Percentiles rank a stretch among this genome's conserved stretches.
phyloP scores from a whole-genome alignment of 2,797 vertebrate genomes.

The Alosa sapidissima region DNA sequence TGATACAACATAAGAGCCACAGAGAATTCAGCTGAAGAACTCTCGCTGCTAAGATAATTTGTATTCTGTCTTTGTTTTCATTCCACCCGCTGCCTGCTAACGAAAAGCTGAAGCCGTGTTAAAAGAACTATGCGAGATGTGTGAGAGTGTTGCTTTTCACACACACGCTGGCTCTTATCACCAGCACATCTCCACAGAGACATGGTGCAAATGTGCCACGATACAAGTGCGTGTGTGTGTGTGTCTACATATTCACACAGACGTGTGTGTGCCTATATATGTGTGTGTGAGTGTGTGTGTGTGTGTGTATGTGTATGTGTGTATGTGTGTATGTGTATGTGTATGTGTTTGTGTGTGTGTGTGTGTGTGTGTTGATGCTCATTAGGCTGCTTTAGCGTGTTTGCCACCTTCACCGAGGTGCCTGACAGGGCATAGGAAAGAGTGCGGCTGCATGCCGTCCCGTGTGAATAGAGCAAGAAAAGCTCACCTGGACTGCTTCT shows the following conservation, averaged over 20 bases:
- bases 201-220: conserved; percentile 8
- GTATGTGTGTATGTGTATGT: neutral
- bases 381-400: conserved; percentile 1
- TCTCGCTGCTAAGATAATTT: neutral
- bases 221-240: neutral
- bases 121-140: neutral
- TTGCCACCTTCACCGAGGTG: neutral
- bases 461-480: neutral
- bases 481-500: neutral
- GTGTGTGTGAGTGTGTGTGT: neutral
- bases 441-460: neutral
- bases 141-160: neutral
- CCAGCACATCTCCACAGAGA: conserved; percentile 9
- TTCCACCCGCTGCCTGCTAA: neutral
- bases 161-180: neutral
- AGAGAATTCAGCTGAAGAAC: neutral
- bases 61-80: neutral
- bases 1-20: neutral
- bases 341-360: neutral
- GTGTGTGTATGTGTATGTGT: neutral
- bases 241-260: neutral
- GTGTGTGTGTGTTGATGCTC: neutral
- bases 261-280: neutral
- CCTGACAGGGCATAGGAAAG: neutral
- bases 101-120: neutral